Evolutionary conservation across 2,113 vertebrate genomes (phyloP).

Genomic region (Sinosuthora webbiana): DNA sequence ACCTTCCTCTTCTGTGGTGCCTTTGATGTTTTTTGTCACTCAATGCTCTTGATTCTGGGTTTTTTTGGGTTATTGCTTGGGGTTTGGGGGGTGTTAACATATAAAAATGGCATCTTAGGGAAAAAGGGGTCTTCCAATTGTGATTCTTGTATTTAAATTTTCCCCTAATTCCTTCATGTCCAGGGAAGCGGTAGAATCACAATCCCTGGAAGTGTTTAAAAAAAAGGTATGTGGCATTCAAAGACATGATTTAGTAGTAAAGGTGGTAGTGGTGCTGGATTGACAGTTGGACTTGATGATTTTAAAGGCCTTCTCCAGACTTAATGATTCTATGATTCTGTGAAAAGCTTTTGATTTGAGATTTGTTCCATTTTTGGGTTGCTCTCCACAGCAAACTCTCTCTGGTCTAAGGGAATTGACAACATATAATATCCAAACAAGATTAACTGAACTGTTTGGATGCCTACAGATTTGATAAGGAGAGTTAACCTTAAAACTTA

Average conservation of each 20-base stretch:
- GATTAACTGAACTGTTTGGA: background rate
- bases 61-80: background rate
- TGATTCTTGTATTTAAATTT: background rate
- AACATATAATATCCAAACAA: background rate
- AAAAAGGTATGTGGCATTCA: fast-evolving
- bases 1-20: background rate
- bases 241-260: background rate
- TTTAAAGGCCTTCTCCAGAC: background rate
- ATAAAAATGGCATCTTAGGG: background rate
- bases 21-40: background rate
- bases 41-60: background rate
- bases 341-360: background rate
- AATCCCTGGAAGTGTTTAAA: background rate
- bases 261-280: too few relatives aligned
- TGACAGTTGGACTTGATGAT: background rate
- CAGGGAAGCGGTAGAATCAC: background rate
- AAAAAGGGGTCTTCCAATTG: background rate
- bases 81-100: fast-evolving
- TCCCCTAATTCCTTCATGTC: background rate
- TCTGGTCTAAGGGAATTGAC: background rate
- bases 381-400: background rate
- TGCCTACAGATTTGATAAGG: background rate
- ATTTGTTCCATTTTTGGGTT: background rate
- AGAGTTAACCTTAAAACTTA: background rate
- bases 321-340: background rate